Base-by-base conservation (phyloP, 2,113 vertebrate species). In the Takifugu flavidus region DNA sequence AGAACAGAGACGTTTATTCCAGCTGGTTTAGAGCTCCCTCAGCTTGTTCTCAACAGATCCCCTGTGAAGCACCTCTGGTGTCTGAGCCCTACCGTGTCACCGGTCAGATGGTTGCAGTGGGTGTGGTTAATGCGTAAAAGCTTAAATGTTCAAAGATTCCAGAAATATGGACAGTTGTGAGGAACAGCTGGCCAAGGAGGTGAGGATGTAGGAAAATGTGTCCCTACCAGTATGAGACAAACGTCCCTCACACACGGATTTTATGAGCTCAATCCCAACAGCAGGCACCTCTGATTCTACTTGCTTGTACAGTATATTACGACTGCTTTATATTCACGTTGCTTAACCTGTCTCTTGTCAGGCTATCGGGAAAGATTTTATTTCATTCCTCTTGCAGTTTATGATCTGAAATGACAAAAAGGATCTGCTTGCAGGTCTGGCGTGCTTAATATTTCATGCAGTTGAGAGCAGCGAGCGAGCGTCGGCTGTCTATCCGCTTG, bases 251-350 rank as follows among this genome's bases (percentile, higher is more conserved):
- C 55, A 58, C 46, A 51, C 53, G 54, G 51, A 42, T 31, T 11
- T 34, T 72, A 72, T 45, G 75, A 63, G 59, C 54, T 72, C 62
- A 59, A 61, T 65, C 56, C 66, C 12, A 62, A 56, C 20, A 54
- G 13, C 15, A 4, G 14, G n/a, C 13, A 49, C n/a, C n/a, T 49
- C 28, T 3, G 4, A 25, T 8, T 53, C 26, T 28, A 13, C 57
- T 67, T 59, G 53, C 20, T 20, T 20, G 20, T 20, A 67, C 67
- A 46, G 34, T 10, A 39, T 11, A 39, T 11, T 39, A 39, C 4
- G 7, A 10, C 34, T 11, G 6, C 34, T 39, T 39, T 10, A 6
- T 39, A 10, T 39, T 34, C 31, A 34, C 45, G 51, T 0, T 60
- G 44, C 4, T 25, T 27, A 8, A 28, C 56, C 39, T n/a, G 26